Conservation (phyloP, 2,888 invertebrate species). For the Lottia gigantea region DNA sequence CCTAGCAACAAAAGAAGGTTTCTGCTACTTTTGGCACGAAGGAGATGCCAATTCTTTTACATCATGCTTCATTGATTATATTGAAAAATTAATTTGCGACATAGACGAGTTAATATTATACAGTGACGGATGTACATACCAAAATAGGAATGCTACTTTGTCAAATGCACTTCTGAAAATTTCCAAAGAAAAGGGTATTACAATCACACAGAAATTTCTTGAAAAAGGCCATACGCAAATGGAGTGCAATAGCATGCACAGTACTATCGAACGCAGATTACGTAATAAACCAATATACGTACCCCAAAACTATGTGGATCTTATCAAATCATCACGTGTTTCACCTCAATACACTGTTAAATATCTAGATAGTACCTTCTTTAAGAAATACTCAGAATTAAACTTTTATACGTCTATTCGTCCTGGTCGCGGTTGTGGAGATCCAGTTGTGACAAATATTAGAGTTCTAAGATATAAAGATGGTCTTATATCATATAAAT, state of each 20-base stretch:
- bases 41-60: too few species aligned
- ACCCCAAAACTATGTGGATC: constrained; percentile 11
- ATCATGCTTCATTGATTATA: too few species aligned
- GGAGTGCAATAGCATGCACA: constrained; percentile 30
- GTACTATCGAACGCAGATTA: constrained; percentile 22
- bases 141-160: not conserved
- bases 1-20: too few species aligned
- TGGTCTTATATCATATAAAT: not conserved
- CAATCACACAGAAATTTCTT: constrained; percentile 23
- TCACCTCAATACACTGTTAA: constrained; percentile 19
- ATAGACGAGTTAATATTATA: not conserved
- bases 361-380: constrained; percentile 27
- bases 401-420: constrained; percentile 20
- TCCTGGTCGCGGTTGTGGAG: constrained; percentile 18
- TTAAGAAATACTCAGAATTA: constrained; percentile 21
- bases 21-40: too few species aligned
- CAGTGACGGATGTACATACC: not conserved
- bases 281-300: constrained; percentile 19
- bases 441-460: constrained; percentile 26
- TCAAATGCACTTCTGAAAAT: not conserved
- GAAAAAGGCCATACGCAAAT: constrained; percentile 34
- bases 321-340: constrained; percentile 9
- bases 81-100: too few species aligned
- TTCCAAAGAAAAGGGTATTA: constrained; percentile 12
- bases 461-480: constrained; percentile 23